Evolutionary conservation across 2,797 vertebrate species (phyloP).

Genomic region (Clarias laeviceps): DNA sequence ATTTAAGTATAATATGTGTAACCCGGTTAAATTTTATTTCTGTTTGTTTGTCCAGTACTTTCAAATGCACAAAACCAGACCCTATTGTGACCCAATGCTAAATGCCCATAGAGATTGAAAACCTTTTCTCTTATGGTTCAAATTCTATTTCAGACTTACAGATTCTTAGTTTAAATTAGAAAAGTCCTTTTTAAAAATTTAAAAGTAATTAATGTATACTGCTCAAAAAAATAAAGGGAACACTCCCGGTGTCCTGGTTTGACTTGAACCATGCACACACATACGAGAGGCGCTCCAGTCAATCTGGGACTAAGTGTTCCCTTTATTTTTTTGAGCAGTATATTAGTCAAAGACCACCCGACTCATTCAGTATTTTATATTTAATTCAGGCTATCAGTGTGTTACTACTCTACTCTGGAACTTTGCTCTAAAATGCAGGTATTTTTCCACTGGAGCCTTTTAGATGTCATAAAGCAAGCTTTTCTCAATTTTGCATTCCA

Average conservation of each 20-base stretch:
- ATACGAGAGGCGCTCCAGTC: too few relatives aligned
- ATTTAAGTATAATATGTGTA: not conserved
- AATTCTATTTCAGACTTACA: not conserved
- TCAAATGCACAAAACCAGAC: not conserved
- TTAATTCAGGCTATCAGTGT: conserved; percentile 78
- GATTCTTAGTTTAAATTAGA: not conserved
- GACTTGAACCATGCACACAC: too few relatives aligned
- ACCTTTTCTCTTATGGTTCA: not conserved
- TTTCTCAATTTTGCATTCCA: conserved; percentile 58
- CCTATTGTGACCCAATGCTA: not conserved
- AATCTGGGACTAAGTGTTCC: too few relatives aligned
- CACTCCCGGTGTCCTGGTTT: too few relatives aligned
- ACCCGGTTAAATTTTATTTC: not conserved
- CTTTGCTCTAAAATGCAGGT: conserved; percentile 73
- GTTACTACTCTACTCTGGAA: conserved; percentile 64
- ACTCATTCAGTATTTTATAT: conserved; percentile 78
- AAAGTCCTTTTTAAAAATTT: not conserved
- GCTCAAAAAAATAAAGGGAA: too few relatives aligned
- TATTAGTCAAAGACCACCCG: conserved; percentile 64
- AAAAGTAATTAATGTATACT: conserved; percentile 43
- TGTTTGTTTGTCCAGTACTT: not conserved
- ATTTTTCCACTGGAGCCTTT: conserved; percentile 75
- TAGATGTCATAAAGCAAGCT: conserved; percentile 75
- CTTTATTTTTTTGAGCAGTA: too few relatives aligned
- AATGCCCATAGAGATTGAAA: not conserved